Conservation (phyloP, 2,888 invertebrate genomes). For the Netelia virgata region DNA sequence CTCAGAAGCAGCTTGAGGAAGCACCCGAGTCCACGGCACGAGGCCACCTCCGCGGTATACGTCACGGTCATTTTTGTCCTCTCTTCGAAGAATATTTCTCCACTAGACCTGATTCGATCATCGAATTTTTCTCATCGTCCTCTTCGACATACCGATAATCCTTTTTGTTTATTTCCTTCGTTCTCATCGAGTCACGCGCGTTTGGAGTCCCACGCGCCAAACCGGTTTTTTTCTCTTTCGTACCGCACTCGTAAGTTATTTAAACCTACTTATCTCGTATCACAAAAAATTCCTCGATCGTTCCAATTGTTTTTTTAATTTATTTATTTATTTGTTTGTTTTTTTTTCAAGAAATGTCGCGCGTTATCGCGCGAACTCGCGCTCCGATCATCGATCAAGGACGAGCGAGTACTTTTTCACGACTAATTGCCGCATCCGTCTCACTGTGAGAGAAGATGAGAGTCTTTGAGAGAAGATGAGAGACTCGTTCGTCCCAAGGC, state of each 20-base stretch:
- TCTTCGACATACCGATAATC: slow-evolving; percentile 15
- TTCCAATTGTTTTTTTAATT: neutral
- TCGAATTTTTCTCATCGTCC: neutral
- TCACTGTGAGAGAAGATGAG: slow-evolving; percentile 35
- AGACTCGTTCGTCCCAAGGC: slow-evolving; percentile 35
- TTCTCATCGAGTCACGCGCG: slow-evolving; percentile 44
- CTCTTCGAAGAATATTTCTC: slow-evolving; percentile 19
- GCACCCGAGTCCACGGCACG: slow-evolving; percentile 94
- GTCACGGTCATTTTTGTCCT: slow-evolving; percentile 91
- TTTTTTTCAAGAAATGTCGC: neutral
- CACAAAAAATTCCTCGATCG: neutral
- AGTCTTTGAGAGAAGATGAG: too few relatives aligned
- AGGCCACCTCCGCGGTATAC: slow-evolving; percentile 94
- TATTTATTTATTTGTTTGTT: neutral
- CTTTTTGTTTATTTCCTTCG: slow-evolving; percentile 21
- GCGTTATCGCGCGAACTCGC: neutral
- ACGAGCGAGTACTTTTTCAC: slow-evolving; percentile 18
- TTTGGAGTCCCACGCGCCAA: neutral
- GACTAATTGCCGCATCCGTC: slow-evolving; percentile 9
- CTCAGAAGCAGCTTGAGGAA: slow-evolving; percentile 93
- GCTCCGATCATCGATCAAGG: neutral
- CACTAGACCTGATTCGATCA: slow-evolving; percentile 29
- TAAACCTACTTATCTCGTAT: neutral
- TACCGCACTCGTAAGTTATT: neutral
- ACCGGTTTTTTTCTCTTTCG: neutral